Evolutionary conservation across 2,888 invertebrate genomes (phyloP), one percentile per base, ranked within the genome.

Genomic region (Hydrotaea diabolus): DNA sequence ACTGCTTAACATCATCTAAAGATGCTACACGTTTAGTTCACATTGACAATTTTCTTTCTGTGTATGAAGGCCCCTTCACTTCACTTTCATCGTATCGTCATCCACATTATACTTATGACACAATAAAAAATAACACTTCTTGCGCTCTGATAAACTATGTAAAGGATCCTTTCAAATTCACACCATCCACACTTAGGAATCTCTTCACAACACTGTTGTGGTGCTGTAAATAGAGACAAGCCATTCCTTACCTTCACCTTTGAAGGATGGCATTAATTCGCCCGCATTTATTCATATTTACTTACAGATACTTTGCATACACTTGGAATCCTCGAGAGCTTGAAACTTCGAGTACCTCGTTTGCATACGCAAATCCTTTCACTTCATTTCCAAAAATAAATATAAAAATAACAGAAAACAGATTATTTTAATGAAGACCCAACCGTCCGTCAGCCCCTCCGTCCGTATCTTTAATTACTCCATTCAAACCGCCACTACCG

Each of bases 361-460:
- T 69, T 46, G 69, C 69, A 69, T 69, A 69, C 43, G 46, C 43
- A 69, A 69, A 69, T 69, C 69, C 43, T 39, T 69, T 43, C 39
- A 46, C 69, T 43, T 39, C 43, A 64, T 0, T 21, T 13, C 17
- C 21, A 23, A 31, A 39, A 39, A 23, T 15, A n/a, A n/a, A n/a
- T n/a, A n/a, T n/a, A 23, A 49, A 49, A 62, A 62, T 36, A 36
- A 62, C 2, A 23, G 26, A 19, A 3, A n/a, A n/a, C 17, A 15
- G 69, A 69, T 69, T 69, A 69, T 69, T 43, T 69, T 69, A 69
- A 69, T 69, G 69, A 69, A 21, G n/a, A n/a, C n/a, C n/a, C n/a
- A n/a, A n/a, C n/a, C n/a, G n/a, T n/a, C n/a, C n/a, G n/a, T n/a
- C n/a, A n/a, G n/a, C n/a, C n/a, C 23, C 43, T 31, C 7, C n/a